Base-by-base conservation (phyloP, 2,888 invertebrate species). In the Clivina fossor region DNA sequence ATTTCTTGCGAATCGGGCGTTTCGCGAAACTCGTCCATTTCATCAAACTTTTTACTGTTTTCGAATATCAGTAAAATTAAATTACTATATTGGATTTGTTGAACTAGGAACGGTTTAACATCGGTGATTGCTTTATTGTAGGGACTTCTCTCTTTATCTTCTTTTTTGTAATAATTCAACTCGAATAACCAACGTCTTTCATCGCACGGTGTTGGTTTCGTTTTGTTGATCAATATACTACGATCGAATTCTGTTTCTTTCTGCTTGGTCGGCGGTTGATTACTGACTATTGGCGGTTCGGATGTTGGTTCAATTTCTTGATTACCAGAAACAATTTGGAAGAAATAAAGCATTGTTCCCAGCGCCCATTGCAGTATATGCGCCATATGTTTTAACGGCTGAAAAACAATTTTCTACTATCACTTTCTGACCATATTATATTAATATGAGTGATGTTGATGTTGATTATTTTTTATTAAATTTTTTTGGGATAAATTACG, bases 161-260 rank as follows among this genome's bases (percentile, higher is more conserved):
- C 11, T 19, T n/a, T 20, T 3, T 40, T 2, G 55, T 71, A 71
- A 57, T 70, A 68, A 1, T 69, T 64, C 44, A 74, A 58, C n/a
- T 66, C 70, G 57, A 73, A 74, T 5, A 74, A 56, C 62, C 66
- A 71, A 62, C 73, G 65, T 54, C 88, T 84, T 68, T 90, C 81
- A 70, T 94, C 93, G 71, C 93, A 94, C 1, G 92, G 86, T 61
- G 89, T 86, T 1, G 91, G 90, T 56, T 87, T 80, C 0, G 93
- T 93, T 65, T 90, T 79, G 65, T 86, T 86, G 63, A 90, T 83
- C 32, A 85, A 73, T 1, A 88, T 81, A 46, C 67, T 58, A 56
- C 81, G 79, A 61, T 85, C 82, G 67, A 83, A 77, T 63, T 72
- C 72, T 58, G 82, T 72, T 65, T 84, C 79, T 63, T 77, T 68